These are phyloP conservation scores for Trilocha varians DNA, from an alignment of 2,888 invertebrate species.

Conservation along the genomic window DNA sequence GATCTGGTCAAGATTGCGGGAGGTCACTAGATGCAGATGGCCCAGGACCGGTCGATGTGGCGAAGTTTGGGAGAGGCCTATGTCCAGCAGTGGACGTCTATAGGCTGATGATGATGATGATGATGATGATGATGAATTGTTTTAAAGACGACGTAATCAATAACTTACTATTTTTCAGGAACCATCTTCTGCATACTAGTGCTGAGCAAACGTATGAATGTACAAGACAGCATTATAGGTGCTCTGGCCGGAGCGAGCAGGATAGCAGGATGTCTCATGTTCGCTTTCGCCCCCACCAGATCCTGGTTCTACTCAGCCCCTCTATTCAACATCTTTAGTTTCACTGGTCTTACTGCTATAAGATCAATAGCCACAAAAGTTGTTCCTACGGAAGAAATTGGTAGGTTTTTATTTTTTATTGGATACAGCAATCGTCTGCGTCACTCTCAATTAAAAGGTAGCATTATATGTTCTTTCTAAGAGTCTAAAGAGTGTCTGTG, in stretches of 20 bases:
- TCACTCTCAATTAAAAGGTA: no score
- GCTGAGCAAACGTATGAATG: conserved; percentile 49
- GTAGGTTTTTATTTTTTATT: conserved; percentile 31
- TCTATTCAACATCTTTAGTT: conserved; percentile 67
- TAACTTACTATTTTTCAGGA: conserved; percentile 31
- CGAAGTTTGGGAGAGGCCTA: no score
- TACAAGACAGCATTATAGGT: conserved; percentile 66
- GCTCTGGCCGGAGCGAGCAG: conserved; percentile 64
- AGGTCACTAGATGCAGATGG: no score
- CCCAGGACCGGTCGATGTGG: no score
- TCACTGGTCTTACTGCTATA: conserved; percentile 70
- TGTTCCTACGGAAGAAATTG: conserved; percentile 70
- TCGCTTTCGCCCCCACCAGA: conserved; percentile 60
- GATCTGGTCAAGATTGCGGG: no score
- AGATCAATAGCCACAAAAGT: conserved; percentile 72
- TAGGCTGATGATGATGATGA: no score
- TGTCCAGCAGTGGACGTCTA: no score
- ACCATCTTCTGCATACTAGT: conserved; percentile 63
- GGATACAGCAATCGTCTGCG: no score
- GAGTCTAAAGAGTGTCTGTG: no score
- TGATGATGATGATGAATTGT: no score
- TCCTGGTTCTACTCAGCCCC: conserved; percentile 66
- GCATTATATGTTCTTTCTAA: no score
- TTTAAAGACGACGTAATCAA: neutral
- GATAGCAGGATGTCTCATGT: conserved; percentile 66